A percentile compares a stretch with the other conserved stretches of the same genome.
Evolutionary conservation across 2,888 invertebrate genomes (phyloP).

Genomic region (Aphodius granarius): DNA sequence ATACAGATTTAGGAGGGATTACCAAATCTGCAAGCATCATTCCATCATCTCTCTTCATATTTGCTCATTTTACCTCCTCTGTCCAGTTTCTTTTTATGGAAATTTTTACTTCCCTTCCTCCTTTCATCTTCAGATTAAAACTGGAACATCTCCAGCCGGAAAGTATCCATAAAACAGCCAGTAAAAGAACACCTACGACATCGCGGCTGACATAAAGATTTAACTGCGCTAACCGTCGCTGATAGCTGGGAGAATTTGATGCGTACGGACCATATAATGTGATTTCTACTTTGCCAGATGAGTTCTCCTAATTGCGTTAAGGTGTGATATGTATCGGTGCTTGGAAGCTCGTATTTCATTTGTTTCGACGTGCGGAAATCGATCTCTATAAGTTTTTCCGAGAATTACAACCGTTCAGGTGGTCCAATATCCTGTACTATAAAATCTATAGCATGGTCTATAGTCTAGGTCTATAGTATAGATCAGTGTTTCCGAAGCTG

Average conservation of each 20-base stretch:
- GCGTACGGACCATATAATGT: not conserved
- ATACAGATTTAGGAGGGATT: not conserved
- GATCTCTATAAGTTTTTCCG: not conserved
- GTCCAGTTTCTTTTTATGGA: too few species aligned
- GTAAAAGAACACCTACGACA: not conserved
- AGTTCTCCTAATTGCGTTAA: not conserved
- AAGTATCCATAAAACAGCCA: not conserved
- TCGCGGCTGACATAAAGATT: not conserved
- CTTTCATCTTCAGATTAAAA: too few species aligned
- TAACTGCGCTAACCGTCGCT: not conserved
- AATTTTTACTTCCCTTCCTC: too few species aligned
- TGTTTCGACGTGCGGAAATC: not conserved
- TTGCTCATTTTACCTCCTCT: too few species aligned
- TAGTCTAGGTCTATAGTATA: too few species aligned
- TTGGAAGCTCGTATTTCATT: not conserved
- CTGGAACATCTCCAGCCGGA: not conserved
- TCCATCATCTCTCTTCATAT: not conserved
- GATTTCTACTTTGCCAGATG: not conserved
- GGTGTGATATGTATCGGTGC: not conserved
- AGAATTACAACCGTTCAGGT: not conserved
- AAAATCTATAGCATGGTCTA: too few species aligned
- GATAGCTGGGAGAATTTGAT: not conserved
- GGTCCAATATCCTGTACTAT: too few species aligned
- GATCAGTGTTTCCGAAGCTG: too few species aligned
- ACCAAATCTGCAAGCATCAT: not conserved